Conservation (phyloP, 2,888 invertebrate species). For the Dioctria rufipes region DNA sequence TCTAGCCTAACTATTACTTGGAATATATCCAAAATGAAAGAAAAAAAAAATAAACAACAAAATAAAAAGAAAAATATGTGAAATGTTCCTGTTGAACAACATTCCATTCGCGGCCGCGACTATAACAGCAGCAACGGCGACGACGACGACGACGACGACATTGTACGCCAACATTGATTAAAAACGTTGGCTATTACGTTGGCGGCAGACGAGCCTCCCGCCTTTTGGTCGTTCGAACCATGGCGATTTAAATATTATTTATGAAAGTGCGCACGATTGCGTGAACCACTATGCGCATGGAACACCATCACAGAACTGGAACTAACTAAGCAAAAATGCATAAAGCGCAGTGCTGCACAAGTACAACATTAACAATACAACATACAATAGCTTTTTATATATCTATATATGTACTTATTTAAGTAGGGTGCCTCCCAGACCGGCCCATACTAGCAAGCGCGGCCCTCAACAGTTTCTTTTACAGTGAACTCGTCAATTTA, state of each 20-base stretch:
- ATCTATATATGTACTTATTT: no score
- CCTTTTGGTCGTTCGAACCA: constrained; percentile 3
- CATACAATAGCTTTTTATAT: no score
- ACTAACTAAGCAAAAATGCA: constrained; percentile 14
- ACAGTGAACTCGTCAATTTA: constrained; percentile 12
- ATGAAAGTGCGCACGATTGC: constrained; percentile 2
- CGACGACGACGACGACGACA: constrained; percentile 20
- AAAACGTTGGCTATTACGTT: constrained; percentile 32
- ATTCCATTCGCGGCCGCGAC: constrained; percentile 50
- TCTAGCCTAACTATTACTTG: no score
- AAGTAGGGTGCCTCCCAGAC: background rate
- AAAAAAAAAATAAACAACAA: no score
- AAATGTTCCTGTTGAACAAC: constrained; percentile 48
- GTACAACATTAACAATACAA: no score
- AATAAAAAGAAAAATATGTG: background rate
- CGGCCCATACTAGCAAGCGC: background rate
- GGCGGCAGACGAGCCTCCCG: constrained; percentile 45
- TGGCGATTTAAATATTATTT: constrained; percentile 39
- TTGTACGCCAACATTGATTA: constrained; percentile 39
- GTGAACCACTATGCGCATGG: no score
- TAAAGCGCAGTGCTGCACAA: background rate
- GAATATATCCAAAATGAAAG: background rate
- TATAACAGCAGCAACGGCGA: background rate
- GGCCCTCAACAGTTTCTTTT: background rate
- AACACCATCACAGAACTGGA: background rate